phyloP scores from a whole-genome alignment of 1,140 invertebrate genomes.

The Halotydeus destructor region DNA sequence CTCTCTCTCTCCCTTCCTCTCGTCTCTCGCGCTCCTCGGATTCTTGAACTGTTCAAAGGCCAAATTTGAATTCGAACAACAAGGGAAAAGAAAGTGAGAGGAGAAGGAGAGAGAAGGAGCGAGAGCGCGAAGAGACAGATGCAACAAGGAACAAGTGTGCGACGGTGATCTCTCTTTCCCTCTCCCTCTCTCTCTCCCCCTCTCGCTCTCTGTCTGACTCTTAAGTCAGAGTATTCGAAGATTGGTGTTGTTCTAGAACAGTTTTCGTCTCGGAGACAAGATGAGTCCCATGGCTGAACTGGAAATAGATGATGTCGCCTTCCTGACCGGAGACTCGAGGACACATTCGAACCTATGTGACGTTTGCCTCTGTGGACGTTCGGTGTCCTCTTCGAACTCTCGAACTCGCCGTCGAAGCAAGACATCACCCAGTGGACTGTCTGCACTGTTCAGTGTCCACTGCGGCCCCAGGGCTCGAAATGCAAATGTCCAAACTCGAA shows the following conservation, averaged over 20 bases:
- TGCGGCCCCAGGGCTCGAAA: constrained; percentile 1
- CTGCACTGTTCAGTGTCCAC: constrained; percentile 2
- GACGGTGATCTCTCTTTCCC: background rate
- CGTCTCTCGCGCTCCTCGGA: too few species aligned
- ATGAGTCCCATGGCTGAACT: constrained; percentile 36
- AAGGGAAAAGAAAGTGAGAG: too few species aligned
- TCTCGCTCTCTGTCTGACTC: background rate
- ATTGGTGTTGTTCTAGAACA: background rate
- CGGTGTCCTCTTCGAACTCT: background rate
- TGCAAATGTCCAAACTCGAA: background rate
- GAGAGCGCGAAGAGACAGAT: too few species aligned
- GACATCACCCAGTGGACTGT: background rate
- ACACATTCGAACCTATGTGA: constrained; percentile 4
- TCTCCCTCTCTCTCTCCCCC: background rate
- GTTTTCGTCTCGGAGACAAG: background rate
- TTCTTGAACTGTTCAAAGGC: too few species aligned
- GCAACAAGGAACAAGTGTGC: too few species aligned
- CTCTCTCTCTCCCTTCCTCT: too few species aligned
- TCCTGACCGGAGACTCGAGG: constrained; percentile 47
- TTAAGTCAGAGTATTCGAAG: background rate
- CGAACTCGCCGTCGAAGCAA: background rate
- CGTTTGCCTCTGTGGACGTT: constrained; percentile 31
- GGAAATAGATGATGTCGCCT: constrained; percentile 76
- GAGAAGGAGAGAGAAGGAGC: too few species aligned
- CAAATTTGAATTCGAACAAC: too few species aligned